These are phyloP conservation scores for Hydractinia echinata DNA, from an alignment of 30 jellyfish, hydroid and myxozoan genomes.

Conservation along the genomic window DNA sequence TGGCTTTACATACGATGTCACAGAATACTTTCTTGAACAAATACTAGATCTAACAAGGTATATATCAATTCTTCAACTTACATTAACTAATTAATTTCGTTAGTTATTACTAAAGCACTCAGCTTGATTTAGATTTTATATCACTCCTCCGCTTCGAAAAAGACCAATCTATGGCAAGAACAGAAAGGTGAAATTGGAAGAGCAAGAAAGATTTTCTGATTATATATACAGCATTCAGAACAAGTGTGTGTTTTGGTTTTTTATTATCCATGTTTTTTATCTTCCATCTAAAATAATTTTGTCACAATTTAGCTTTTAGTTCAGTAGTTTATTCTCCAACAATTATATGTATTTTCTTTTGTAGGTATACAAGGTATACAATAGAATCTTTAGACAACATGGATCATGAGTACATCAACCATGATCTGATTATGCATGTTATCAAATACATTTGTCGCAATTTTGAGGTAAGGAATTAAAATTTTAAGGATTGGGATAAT, in stretches of 20 bases:
- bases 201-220: neutral
- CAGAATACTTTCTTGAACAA: slow-evolving; percentile 64
- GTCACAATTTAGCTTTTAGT: neutral
- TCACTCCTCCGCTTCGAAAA: too few species aligned
- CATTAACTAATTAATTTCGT: neutral
- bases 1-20: slow-evolving; percentile 77
- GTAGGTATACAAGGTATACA: slow-evolving; percentile 38
- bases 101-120: too few species aligned
- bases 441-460: slow-evolving; percentile 42
- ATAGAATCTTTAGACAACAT: slow-evolving; percentile 38
- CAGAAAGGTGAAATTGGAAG: neutral
- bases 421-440: slow-evolving; percentile 29
- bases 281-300: neutral
- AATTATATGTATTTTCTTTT: neutral
- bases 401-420: slow-evolving; percentile 37
- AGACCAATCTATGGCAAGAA: too few species aligned
- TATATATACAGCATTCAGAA: neutral
- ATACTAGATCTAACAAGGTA: slow-evolving; percentile 42
- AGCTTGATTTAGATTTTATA: too few species aligned
- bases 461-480: slow-evolving; percentile 45
- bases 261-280: neutral
- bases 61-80: neutral
- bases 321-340: neutral
- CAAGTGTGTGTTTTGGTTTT: neutral
- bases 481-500: too few species aligned